Conservation (phyloP, 2,113 vertebrate species). For the Rhinoptilus africanus region DNA sequence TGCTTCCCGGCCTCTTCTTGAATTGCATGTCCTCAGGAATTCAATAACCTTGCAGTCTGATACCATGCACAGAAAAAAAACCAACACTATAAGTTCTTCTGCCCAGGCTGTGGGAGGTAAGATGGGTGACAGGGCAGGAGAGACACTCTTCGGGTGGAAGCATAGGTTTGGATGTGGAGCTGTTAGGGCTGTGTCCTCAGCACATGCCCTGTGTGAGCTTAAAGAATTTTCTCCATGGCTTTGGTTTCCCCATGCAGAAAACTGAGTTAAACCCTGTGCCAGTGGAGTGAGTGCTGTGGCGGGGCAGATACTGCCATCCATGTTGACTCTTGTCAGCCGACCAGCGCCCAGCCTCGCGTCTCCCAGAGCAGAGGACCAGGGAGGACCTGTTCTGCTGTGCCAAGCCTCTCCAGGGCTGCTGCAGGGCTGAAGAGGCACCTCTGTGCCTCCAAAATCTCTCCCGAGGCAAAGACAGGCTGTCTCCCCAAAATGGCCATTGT, state of each 20-base stretch:
- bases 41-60: not conserved
- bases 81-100: not conserved
- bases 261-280: not conserved
- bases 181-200: not conserved
- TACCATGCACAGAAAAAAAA: not conserved
- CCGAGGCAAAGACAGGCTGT: not conserved
- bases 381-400: not conserved
- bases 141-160: not conserved
- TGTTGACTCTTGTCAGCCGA: not conserved
- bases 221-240: not conserved
- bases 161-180: not conserved
- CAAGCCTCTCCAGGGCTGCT: not conserved
- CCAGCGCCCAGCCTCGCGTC: fast-evolving
- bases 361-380: not conserved
- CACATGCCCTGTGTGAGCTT: not conserved
- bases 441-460: not conserved
- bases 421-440: not conserved
- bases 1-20: not conserved
- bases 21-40: not conserved
- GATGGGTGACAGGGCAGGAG: not conserved
- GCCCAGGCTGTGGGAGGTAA: not conserved
- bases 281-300: fast-evolving
- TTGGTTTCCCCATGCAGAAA: not conserved
- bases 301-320: not conserved
- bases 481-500: not conserved